Evolutionary conservation across 1,140 invertebrate genomes (phyloP), one percentile per base, ranked within the genome.

Genomic region (Palaemon carinicauda): DNA sequence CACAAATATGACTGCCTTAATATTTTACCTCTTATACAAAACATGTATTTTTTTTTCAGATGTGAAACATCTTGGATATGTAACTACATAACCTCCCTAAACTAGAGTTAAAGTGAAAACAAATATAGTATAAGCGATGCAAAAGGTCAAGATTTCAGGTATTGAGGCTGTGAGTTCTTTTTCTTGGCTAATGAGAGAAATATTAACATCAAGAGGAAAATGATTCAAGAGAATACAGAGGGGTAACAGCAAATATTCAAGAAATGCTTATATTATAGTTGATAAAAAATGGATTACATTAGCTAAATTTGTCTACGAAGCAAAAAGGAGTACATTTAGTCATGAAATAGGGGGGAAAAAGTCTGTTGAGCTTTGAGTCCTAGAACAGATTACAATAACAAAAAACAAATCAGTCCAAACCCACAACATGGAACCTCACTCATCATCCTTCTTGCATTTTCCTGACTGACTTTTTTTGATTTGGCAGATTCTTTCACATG

Each of bases 1-100:
- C 84, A 86, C 84, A 86, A 86, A 78, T 86, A 86, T 86, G 77
- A 86, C 84, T 86, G 84, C 84, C 84, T 80, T 80, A 86, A 86
- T 80, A 82, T 50, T 52, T 71, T 74, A 86, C 73, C 31, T 86
- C 77, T 69, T 86, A 74, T 74, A 86, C 27, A 86, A 86, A 74
- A 80, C 84, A 69, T 80, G 77, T 77, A 54, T 73, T 73, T 71
- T 83, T 73, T 73, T 71, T 83, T 83, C 82, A 77, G 74, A 60
- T 75, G 82, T 83, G 82, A 75, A 83, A 83, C 74, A 83, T 73
- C 74, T 83, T 83, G 71, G 82, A 83, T 83, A 77, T 83, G 82
- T 83, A 86, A 80, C 65, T 80, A 86, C 84, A 80, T 80, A 86
- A 80, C 77, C 84, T 86, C 78, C 84, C 84, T 56, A 80, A 86